These are phyloP conservation scores for Hypotaenidia philippensis DNA, from an alignment of 2,797 vertebrate species.

Conservation along the genomic window DNA sequence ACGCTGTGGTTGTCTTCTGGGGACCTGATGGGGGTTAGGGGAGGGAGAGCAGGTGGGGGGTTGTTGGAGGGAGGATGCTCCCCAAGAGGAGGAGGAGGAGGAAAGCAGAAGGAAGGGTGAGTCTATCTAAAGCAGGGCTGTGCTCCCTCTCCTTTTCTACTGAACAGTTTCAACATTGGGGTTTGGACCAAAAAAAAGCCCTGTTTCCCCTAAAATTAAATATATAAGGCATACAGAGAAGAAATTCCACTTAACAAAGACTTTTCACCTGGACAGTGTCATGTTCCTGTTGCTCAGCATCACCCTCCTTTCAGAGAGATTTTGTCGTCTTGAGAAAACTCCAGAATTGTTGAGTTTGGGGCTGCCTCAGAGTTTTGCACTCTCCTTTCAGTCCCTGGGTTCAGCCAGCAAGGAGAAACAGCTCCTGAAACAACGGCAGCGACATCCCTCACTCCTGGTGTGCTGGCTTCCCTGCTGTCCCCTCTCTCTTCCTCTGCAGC, in stretches of 20 bases:
- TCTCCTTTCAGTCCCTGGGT: background rate
- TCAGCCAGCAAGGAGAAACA: background rate
- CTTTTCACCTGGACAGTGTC: background rate
- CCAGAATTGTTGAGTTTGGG: background rate
- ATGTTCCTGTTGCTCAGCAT: background rate
- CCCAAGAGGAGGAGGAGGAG: background rate
- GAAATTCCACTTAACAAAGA: background rate
- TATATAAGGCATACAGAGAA: background rate
- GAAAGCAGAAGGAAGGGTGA: background rate
- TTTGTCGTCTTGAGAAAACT: background rate
- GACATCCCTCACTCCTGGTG: rapidly evolving
- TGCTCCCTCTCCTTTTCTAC: background rate
- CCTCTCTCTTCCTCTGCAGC: background rate
- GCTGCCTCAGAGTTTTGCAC: background rate
- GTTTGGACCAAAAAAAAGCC: background rate
- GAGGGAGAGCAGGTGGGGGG: background rate
- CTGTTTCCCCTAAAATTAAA: background rate
- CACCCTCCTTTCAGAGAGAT: background rate
- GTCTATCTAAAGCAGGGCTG: background rate
- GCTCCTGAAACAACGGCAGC: rapidly evolving
- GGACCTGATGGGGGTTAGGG: too few species aligned
- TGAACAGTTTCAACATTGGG: background rate
- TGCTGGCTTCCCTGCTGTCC: background rate
- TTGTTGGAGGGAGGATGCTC: background rate
- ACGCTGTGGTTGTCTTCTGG: background rate